Conservation (phyloP, 2,113 vertebrate genomes). For the Jaculus jaculus region DNA sequence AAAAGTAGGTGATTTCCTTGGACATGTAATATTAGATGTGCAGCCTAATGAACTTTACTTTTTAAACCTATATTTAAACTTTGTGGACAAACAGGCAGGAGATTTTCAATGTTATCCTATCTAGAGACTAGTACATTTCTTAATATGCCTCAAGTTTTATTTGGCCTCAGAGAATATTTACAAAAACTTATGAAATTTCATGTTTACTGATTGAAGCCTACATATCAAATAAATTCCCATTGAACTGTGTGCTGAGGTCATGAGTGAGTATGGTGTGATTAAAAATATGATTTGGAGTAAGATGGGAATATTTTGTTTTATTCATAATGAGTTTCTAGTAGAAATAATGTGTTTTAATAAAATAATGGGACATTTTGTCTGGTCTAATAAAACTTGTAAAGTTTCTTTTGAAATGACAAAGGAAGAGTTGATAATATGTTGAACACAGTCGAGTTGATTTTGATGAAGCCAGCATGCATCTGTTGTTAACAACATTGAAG, state of each 20-base stretch:
- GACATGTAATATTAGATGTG: background rate
- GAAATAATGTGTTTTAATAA: conserved; percentile 20
- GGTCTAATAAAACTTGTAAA: conserved; percentile 47
- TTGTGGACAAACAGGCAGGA: background rate
- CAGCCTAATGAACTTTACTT: background rate
- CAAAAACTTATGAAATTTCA: conserved; percentile 60
- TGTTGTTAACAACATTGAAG: background rate
- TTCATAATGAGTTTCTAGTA: conserved; percentile 42
- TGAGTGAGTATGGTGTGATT: background rate
- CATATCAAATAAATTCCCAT: conserved; percentile 52
- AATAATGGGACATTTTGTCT: conserved; percentile 41
- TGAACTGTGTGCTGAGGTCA: conserved; percentile 53
- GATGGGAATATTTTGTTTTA: conserved; percentile 29
- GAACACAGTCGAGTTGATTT: background rate
- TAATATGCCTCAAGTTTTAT: conserved; percentile 2
- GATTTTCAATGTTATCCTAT: background rate
- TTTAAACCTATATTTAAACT: background rate
- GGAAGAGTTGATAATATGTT: conserved; percentile 22
- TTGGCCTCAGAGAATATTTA: conserved; percentile 54
- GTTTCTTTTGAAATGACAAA: conserved; percentile 42
- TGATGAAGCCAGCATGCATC: background rate
- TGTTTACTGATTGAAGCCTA: conserved; percentile 35
- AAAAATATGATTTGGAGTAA: conserved; percentile 35
- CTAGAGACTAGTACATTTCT: background rate
- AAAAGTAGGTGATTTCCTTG: background rate